Percentiles rank a stretch among this genome's conserved stretches.
Evolutionary conservation across 2,888 invertebrate species (phyloP).

Genomic region (Cylloceria caligata): DNA sequence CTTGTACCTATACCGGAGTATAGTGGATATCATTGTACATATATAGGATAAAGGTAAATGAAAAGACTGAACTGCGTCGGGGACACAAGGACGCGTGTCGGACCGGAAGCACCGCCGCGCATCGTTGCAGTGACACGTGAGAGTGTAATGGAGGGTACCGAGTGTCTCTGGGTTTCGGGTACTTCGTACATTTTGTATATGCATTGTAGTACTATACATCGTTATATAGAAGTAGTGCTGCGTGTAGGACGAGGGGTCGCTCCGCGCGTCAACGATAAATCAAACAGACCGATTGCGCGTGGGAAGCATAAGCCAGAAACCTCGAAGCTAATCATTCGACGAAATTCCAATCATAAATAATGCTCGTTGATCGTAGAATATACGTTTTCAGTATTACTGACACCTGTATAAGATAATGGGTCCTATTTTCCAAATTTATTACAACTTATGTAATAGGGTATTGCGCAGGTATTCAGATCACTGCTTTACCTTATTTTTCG

Average conservation of each 20-base stretch:
- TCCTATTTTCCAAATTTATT: too few species aligned
- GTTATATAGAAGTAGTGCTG: constrained; percentile 50
- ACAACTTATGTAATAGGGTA: too few species aligned
- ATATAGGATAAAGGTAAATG: constrained; percentile 42
- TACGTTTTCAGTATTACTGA: too few species aligned
- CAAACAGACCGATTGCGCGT: constrained; percentile 77
- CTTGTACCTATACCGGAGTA: constrained; percentile 1
- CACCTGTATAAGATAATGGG: too few species aligned
- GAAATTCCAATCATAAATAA: too few species aligned
- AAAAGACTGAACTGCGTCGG: constrained; percentile 61
- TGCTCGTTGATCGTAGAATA: too few species aligned
- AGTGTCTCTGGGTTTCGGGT: constrained; percentile 35
- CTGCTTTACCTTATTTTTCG: too few species aligned
- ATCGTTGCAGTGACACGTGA: constrained; percentile 80
- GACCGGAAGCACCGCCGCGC: constrained; percentile 79
- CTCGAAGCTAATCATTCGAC: constrained; percentile 74
- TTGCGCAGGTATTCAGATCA: too few species aligned
- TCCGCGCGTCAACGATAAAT: constrained; percentile 74
- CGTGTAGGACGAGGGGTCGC: constrained; percentile 72
- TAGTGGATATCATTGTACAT: constrained; percentile 2
- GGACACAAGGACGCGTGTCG: constrained; percentile 79
- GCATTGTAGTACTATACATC: constrained; percentile 59
- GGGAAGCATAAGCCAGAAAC: constrained; percentile 80
- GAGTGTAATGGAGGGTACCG: constrained; percentile 69
- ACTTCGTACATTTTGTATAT: constrained; percentile 5